Evolutionary conservation across 1,140 invertebrate species (phyloP).

Genomic region (Lepidotrigona ventralis): DNA sequence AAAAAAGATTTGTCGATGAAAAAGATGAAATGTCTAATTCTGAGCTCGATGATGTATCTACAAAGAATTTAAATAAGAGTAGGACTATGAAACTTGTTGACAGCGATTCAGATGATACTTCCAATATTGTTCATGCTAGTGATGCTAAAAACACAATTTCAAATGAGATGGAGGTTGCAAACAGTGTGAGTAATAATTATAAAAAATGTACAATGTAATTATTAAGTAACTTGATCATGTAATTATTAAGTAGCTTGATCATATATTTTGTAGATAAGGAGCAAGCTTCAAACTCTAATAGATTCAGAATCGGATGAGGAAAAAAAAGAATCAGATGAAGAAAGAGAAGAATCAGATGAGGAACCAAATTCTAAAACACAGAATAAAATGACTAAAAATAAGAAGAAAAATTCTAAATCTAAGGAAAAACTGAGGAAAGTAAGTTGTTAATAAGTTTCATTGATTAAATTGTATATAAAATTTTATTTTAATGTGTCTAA

Average conservation of each 20-base stretch:
- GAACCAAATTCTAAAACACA: background rate
- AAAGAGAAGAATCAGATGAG: constrained; percentile 10
- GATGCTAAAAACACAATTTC: background rate
- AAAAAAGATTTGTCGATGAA: background rate
- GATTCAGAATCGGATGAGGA: constrained; percentile 54
- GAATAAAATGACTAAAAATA: constrained; percentile 34
- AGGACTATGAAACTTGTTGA: constrained; percentile 40
- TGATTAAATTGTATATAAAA: background rate
- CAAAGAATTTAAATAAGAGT: constrained; percentile 25
- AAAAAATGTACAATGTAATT: constrained; percentile 2
- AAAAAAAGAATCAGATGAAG: constrained; percentile 29
- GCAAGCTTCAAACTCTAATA: constrained; percentile 19
- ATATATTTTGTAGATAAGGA: constrained; percentile 16
- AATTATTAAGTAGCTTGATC: constrained; percentile 10
- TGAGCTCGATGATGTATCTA: constrained; percentile 10
- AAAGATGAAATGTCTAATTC: constrained; percentile 8
- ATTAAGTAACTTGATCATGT: constrained; percentile 16
- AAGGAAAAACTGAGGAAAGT: constrained; percentile 21
- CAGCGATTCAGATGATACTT: constrained; percentile 56
- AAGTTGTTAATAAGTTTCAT: background rate
- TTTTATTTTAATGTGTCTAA: background rate
- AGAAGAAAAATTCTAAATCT: constrained; percentile 7
- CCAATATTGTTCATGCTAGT: background rate
- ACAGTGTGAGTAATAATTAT: background rate
- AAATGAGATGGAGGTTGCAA: background rate